These are phyloP conservation scores for Protobothrops flavoviridis DNA, from an alignment of 2,113 vertebrate species.

Conservation along the genomic window DNA sequence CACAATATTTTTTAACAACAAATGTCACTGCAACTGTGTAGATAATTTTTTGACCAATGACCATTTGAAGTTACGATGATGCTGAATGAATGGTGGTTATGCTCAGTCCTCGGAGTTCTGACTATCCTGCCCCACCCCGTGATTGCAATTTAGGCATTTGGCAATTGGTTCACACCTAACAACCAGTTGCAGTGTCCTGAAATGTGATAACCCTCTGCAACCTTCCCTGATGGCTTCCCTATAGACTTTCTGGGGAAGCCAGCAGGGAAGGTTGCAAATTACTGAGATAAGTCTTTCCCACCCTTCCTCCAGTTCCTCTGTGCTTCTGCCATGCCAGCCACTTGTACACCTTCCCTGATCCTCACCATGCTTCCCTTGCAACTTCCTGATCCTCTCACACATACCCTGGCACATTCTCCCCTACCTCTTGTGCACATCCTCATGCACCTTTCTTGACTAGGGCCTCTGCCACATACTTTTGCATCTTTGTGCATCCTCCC, in stretches of 20 bases:
- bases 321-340: neutral
- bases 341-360: neutral
- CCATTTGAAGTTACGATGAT: neutral
- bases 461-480: neutral
- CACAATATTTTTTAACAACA: neutral
- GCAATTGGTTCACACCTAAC: neutral
- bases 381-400: neutral
- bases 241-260: neutral
- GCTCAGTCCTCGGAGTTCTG: neutral
- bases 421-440: neutral
- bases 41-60: neutral
- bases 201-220: neutral
- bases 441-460: neutral
- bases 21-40: neutral
- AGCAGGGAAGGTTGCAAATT: neutral
- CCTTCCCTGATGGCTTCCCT: neutral
- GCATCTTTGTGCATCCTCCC: neutral
- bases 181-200: neutral
- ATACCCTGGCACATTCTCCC: neutral
- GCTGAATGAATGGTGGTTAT: neutral
- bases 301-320: neutral
- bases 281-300: neutral
- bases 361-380: neutral
- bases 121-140: neutral
- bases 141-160: neutral